Percentiles rank a stretch among this genome's conserved stretches.
phyloP scores from a whole-genome alignment of 2,888 invertebrate species.

The Leptogaster cylindrica region DNA sequence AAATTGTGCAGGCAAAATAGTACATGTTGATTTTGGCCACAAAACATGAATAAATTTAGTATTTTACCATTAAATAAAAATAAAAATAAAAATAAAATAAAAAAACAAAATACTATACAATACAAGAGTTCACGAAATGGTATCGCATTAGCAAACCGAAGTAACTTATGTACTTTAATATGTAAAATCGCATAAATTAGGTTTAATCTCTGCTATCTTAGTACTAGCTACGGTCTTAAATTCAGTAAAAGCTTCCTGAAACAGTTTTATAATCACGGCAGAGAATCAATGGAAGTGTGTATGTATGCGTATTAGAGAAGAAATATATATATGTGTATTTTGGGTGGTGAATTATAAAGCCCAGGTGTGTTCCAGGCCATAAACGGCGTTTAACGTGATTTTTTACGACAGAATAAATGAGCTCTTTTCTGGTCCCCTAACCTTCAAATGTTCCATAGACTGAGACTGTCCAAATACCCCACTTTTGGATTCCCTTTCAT shows the following conservation, averaged over 20 bases:
- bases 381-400: slow-evolving; percentile 2
- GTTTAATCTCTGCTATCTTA: background rate
- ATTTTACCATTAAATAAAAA: too few relatives aligned
- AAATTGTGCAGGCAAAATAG: too few relatives aligned
- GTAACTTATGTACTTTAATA: background rate
- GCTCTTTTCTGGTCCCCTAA: background rate
- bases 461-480: too few relatives aligned
- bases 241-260: background rate
- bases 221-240: background rate
- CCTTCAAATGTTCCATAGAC: too few relatives aligned
- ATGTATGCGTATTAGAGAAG: background rate
- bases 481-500: background rate
- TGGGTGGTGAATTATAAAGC: background rate
- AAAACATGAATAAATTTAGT: too few relatives aligned
- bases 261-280: background rate
- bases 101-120: too few relatives aligned
- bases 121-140: too few relatives aligned
- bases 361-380: slow-evolving; percentile 2
- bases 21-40: too few relatives aligned
- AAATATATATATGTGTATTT: background rate
- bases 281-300: too few relatives aligned
- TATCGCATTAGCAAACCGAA: too few relatives aligned
- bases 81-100: too few relatives aligned
- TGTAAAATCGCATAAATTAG: background rate
- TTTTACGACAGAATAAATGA: slow-evolving; percentile 1